Conservation (phyloP, 2,888 invertebrate genomes). For the Coleophora flavipennella region DNA sequence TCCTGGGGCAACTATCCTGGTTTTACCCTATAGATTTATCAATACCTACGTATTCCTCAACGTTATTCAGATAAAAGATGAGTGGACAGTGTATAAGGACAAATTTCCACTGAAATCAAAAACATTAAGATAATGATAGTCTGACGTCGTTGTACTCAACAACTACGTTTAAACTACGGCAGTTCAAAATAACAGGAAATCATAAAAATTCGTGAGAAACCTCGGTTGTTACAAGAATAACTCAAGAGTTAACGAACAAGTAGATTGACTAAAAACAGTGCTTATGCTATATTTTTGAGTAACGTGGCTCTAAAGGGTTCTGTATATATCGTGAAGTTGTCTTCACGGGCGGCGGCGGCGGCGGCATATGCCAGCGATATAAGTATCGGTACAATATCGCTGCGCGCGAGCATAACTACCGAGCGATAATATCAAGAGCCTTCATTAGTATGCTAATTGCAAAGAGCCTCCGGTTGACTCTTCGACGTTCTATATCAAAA, state of each 20-base stretch:
- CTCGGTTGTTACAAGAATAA: too few species aligned
- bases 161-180: constrained; percentile 21
- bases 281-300: too few species aligned
- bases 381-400: constrained; percentile 55
- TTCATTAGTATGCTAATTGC: constrained; percentile 71
- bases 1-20: too few species aligned
- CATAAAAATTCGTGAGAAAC: constrained; percentile 65
- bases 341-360: too few species aligned
- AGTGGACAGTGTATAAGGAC: constrained; percentile 27
- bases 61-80: constrained; percentile 55
- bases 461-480: constrained; percentile 1
- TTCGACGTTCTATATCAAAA: too few species aligned
- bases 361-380: constrained; percentile 32
- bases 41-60: constrained; percentile 49
- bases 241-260: too few species aligned
- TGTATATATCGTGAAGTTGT: constrained; percentile 19
- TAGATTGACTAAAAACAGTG: too few species aligned
- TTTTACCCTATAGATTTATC: too few species aligned
- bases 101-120: constrained; percentile 35
- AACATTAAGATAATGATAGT: constrained; percentile 58
- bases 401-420: constrained; percentile 59
- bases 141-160: constrained; percentile 40
- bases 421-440: constrained; percentile 62
- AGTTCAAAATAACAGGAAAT: constrained; percentile 54
- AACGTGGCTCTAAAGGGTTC: too few species aligned